Evolutionary conservation across 1,140 invertebrate genomes (phyloP), one percentile per base, ranked within the genome.

Genomic region (Drosophila willistoni): DNA sequence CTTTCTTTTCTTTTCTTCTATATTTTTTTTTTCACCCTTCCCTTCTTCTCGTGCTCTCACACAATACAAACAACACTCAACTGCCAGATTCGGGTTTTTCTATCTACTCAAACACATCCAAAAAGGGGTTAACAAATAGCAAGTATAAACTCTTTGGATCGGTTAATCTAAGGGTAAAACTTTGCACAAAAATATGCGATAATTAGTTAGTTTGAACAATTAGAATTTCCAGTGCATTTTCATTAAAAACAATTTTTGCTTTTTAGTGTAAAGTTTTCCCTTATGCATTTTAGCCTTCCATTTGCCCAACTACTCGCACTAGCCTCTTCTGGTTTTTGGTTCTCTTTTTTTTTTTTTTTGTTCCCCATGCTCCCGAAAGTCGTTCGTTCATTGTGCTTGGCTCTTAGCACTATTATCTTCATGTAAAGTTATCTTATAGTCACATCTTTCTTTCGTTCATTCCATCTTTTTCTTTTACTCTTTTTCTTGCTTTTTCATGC

Each of bases 341-440:
- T 33, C 7, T 7, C n/a, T 65, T 34, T 36, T 57, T 14, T 12
- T 55, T n/a, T 57, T 14, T 34, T 57, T 59, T 59, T 33, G 33
- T 36, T 59, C 33, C 44, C 44, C 44, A 51, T 51, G 44, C 44
- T 22, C 17, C 36, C 36, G 36, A 39, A 51, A 51, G 44, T 51
- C 44, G 17, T 51, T 51, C 17, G 17, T 51, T 51, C 17, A 51
- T 51, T 51, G 44, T 70, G 72, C 64, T 29, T 68, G 55, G 69
- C 73, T 64, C 67, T 71, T 62, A 73, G 55, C 70, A 82, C 74
- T 81, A 82, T 81, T 81, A 81, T 81, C 79, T 74, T 41, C 61
- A 67, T 81, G 71, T 82, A 68, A 78, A 78, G 55, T 82, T 81
- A 77, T 81, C 70, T 66, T 44, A 39, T 55, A 67, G 54, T 76